Base-by-base conservation (phyloP, 2,113 vertebrate species). In the Silurus asotus region DNA sequence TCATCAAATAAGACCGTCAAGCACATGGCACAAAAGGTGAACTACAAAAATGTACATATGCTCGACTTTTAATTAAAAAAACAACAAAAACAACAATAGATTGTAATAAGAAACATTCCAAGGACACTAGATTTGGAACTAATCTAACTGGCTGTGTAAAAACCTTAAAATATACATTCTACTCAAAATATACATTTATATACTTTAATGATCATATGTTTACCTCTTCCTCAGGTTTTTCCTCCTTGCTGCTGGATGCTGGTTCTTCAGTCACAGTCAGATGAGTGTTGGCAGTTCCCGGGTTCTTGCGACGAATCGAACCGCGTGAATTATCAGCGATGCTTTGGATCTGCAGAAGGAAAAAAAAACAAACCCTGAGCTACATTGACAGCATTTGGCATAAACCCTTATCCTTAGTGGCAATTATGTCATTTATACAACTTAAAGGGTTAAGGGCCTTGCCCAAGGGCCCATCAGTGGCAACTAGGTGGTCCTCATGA, bases 141-240 rank as follows among this genome's bases (percentile, higher is more conserved):
- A 45, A 65, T 2, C 11, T 6, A n/a, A 65, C 13, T 23, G 15
- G 28, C 17, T 45, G 13, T 45, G 14, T 70, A 7, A 70, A 70
- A 17, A 70, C 17, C 20, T 76, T 76, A 23, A 8, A 45, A 20
- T 10, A 37, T 37, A 37, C 37, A 37, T 37, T 37, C 2, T 37
- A 37, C 1, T 37, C 37, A 37, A 37, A 37, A 37, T 37, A 37
- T 37, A 37, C 37, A 37, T 37, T 37, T 37, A 37, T 37, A 37
- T 37, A 37, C 37, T 37, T 37, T 2, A 37, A 2, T 2, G 2
- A 58, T 45, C 67, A 45, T 19, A 45, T 20, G 4, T 45, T 86
- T 90, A 99, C 98, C 97, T 99, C 98, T 92, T 99, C 98, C 92
- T 99, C 98, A 8, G 98, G 97, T 0, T 97, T 97, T 91, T 98